Conservation (phyloP, 2,113 vertebrate genomes). For the Dicentrarchus labrax region DNA sequence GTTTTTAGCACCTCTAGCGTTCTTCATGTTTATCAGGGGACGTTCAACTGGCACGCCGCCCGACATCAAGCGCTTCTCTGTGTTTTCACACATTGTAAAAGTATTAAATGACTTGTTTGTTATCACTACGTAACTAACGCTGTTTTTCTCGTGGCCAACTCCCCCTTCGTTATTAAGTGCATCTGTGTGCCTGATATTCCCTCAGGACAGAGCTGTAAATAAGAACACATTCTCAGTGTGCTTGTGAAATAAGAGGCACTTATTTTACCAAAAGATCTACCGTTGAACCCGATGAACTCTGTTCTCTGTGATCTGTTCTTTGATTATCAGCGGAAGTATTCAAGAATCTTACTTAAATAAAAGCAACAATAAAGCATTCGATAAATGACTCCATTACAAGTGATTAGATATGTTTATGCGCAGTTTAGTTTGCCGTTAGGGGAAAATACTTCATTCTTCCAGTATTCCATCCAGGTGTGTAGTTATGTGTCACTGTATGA, state of each 20-base stretch:
- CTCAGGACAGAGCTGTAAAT: constrained; percentile 31
- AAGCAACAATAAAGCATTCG: neutral
- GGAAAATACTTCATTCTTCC: neutral
- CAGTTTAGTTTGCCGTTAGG: neutral
- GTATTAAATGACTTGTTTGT: constrained; percentile 29
- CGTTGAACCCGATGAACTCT: constrained; percentile 32
- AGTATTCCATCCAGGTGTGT: too few species aligned
- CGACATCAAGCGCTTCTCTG: neutral
- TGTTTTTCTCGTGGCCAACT: neutral
- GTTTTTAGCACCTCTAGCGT: neutral
- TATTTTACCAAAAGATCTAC: constrained; percentile 4
- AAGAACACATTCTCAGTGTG: constrained; percentile 28
- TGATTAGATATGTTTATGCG: too few species aligned
- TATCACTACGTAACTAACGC: constrained; percentile 3
- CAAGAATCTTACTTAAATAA: neutral
- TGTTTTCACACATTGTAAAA: constrained; percentile 34
- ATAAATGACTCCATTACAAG: neutral
- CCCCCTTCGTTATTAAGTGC: neutral
- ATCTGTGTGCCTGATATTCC: constrained; percentile 27
- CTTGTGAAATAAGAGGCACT: constrained; percentile 30
- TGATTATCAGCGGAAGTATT: neutral
- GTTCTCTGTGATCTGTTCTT: neutral
- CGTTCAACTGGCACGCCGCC: neutral
- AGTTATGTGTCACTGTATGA: neutral
- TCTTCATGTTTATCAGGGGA: neutral